phyloP scores from a whole-genome alignment of 2,888 invertebrate genomes.

The Tiliacea citrago region DNA sequence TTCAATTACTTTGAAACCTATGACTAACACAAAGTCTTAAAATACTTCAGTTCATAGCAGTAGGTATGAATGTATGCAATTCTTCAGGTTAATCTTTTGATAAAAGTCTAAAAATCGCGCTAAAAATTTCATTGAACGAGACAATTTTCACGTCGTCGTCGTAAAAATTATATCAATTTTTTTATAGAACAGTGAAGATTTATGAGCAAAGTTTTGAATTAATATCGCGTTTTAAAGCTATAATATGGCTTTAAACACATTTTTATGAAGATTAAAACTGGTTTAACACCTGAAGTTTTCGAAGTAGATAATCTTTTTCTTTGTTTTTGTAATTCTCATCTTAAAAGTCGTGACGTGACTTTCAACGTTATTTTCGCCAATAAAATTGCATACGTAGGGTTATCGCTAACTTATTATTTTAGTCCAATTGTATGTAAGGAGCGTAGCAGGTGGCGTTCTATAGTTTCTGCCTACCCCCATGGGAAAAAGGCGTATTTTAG shows the following conservation, averaged over 20 bases:
- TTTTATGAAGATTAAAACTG: slow-evolving; percentile 63
- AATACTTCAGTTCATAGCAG: background rate
- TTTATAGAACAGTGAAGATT: slow-evolving; percentile 60
- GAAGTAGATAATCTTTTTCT: slow-evolving; percentile 40
- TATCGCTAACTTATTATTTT: background rate
- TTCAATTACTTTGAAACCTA: background rate
- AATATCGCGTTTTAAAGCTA: slow-evolving; percentile 59
- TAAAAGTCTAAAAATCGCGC: slow-evolving; percentile 27
- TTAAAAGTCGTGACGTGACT: slow-evolving; percentile 16
- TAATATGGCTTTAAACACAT: slow-evolving; percentile 62
- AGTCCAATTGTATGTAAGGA: too few relatives aligned
- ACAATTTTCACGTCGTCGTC: slow-evolving; percentile 48
- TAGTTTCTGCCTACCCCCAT: too few relatives aligned
- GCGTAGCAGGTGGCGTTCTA: too few relatives aligned
- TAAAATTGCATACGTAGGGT: slow-evolving; percentile 14
- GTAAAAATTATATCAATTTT: slow-evolving; percentile 60
- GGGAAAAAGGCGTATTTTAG: too few relatives aligned
- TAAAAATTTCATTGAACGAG: slow-evolving; percentile 37
- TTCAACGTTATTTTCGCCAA: background rate
- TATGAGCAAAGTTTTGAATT: slow-evolving; percentile 56
- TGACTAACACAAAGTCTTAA: background rate
- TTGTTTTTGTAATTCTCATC: slow-evolving; percentile 41
- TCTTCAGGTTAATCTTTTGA: background rate
- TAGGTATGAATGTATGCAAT: background rate
- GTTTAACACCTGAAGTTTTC: slow-evolving; percentile 59